Percentiles rank a stretch among this genome's conserved stretches.
Evolutionary conservation across 2,888 invertebrate species (phyloP).

Genomic region (Andrena bucephala): DNA sequence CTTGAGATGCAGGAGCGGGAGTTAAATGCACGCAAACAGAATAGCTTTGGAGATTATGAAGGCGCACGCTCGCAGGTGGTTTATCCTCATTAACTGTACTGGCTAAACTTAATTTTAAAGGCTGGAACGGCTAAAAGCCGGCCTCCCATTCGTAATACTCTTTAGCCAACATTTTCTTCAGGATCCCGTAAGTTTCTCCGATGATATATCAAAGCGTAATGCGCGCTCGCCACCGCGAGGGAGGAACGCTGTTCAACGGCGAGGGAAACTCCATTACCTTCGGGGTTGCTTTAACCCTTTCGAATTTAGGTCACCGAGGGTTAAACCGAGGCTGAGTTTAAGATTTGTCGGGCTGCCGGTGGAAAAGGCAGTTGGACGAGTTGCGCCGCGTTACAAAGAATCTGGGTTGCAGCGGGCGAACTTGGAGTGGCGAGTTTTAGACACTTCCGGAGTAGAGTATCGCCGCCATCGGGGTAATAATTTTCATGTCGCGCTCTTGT

Average conservation of each 20-base stretch:
- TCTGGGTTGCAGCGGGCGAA: neutral
- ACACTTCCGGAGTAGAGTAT: neutral
- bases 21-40: slow-evolving; percentile 80
- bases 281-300: slow-evolving; percentile 39
- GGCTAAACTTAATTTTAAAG: slow-evolving; percentile 79
- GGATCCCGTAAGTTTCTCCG: slow-evolving; percentile 46
- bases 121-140: slow-evolving; percentile 65
- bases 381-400: slow-evolving; percentile 6
- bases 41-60: slow-evolving; percentile 84
- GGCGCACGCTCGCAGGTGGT: slow-evolving; percentile 82
- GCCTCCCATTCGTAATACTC: slow-evolving; percentile 57
- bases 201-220: slow-evolving; percentile 57
- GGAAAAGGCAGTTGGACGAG: slow-evolving; percentile 6
- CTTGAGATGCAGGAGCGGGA: slow-evolving; percentile 53
- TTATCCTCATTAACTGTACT: slow-evolving; percentile 83
- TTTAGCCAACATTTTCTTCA: slow-evolving; percentile 54
- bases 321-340: neutral
- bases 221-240: slow-evolving; percentile 18
- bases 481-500: neutral
- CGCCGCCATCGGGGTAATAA: neutral
- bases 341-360: slow-evolving; percentile 10
- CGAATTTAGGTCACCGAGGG: slow-evolving; percentile 16
- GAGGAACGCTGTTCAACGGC: slow-evolving; percentile 28
- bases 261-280: slow-evolving; percentile 51
- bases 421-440: neutral